Base-by-base conservation (phyloP, 1,140 invertebrate species). In the Psilanteris sp. region DNA sequence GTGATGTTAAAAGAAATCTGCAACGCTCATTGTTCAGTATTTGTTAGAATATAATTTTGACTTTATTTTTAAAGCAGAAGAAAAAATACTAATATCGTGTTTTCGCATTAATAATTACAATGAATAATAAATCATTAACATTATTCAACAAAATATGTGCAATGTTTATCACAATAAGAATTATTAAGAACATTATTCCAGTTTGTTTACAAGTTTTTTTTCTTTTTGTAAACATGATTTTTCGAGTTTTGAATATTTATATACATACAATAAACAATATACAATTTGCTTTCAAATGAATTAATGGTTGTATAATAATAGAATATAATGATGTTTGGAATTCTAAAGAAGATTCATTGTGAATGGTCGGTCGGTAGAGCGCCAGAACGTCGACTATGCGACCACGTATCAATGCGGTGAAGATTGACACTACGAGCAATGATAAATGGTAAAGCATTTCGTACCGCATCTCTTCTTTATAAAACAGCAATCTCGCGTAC, bases 381-480 rank as follows among this genome's bases (percentile, higher is more conserved):
- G 79, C 81, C 79, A 78, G 75, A 75, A 77, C 78, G 80, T 82
- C 79, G 78, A 76, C 78, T 79, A 82, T 81, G 79, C 79, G 81
- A 81, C 78, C 79, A 81, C 79, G 79, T 85, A 87, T 86, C 84
- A 83, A 87, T 86, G 83, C 74, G 80, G 75, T 70, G 66, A 61
- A 84, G 85, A 88, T 88, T 86, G 86, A 86, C 85, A 86, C 81
- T 78, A 50, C 75, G 78, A 80, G 77, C 76, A 74, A 82, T 88
- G 85, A 88, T 87, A 84, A 87, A 88, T 85, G 85, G 79, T 84
- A 61, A 37, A 72, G 50, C 74, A 74, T 72, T 55, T 66, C 61
- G 64, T 34, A 36, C 72, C 70, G 57, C 62, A 57, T 24, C 62
- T 41, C 36, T 50, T 59, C 54, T 68, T 77, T 68, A 32, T 61